Conservation (phyloP, 1,140 invertebrate genomes). For the Neodiprion pinetum region DNA sequence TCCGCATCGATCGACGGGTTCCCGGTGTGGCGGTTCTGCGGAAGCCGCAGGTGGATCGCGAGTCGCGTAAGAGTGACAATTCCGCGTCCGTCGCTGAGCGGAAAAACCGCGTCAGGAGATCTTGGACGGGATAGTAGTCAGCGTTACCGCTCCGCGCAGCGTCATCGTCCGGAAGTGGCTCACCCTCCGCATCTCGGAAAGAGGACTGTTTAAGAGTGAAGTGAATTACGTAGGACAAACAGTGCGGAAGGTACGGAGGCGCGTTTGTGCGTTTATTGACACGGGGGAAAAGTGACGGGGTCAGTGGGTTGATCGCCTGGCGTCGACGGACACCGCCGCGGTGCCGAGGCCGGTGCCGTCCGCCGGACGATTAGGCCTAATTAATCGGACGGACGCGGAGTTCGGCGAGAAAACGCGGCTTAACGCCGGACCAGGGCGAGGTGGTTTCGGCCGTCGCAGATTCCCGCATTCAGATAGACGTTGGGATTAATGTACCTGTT, state of each 20-base stretch:
- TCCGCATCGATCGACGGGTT: not conserved
- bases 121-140: too few species aligned
- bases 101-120: too few species aligned
- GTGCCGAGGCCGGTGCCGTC: not conserved
- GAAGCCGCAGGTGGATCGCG: not conserved
- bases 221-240: too few species aligned
- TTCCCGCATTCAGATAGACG: not conserved
- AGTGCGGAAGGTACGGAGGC: too few species aligned
- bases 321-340: not conserved
- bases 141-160: too few species aligned
- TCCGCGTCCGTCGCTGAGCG: too few species aligned
- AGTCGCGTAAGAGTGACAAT: too few species aligned
- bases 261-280: too few species aligned
- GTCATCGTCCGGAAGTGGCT: too few species aligned
- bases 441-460: not conserved
- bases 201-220: too few species aligned
- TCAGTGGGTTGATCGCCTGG: not conserved
- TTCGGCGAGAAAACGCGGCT: constrained; percentile 17
- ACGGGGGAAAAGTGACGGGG: too few species aligned
- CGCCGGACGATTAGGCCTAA: constrained; percentile 4
- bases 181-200: too few species aligned
- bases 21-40: constrained; percentile 14
- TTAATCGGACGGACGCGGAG: not conserved
- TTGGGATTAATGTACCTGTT: constrained; percentile 36
- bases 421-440: not conserved